phyloP scores from a whole-genome alignment of 2,797 vertebrate species.

The Parotocinclus haroldoi region DNA sequence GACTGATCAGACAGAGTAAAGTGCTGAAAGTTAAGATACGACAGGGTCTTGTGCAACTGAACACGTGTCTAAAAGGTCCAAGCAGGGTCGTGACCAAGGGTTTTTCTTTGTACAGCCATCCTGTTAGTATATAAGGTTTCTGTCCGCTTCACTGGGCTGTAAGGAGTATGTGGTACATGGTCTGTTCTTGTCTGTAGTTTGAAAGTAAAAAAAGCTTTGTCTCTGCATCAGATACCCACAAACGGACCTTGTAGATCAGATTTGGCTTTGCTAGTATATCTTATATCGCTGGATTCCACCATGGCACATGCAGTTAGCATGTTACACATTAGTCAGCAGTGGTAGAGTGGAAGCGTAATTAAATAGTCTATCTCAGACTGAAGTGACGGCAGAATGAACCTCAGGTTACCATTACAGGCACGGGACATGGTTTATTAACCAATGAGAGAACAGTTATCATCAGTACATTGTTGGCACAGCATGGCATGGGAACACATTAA shows the following conservation, averaged over 20 bases:
- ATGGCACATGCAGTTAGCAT: background rate
- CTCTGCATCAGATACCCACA: too few species aligned
- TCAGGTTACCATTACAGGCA: conserved; percentile 24
- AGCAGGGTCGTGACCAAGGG: background rate
- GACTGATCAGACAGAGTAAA: too few species aligned
- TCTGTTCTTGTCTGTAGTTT: too few species aligned
- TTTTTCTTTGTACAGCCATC: background rate
- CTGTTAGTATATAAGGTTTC: background rate
- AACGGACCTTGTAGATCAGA: background rate
- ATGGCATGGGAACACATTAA: background rate
- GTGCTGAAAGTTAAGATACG: background rate
- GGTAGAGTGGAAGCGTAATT: conserved; percentile 33
- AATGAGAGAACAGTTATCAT: background rate
- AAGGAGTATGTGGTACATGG: too few species aligned
- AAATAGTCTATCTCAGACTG: conserved; percentile 9
- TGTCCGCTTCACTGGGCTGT: background rate
- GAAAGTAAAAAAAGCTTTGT: too few species aligned
- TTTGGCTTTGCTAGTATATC: background rate
- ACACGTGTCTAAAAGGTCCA: conserved; percentile 2
- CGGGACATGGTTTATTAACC: conserved; percentile 14
- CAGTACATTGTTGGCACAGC: background rate
- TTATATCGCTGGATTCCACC: background rate
- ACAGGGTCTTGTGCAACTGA: background rate
- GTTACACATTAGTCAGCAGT: conserved; percentile 12
- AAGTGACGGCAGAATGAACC: too few species aligned